Conservation (phyloP, 2,888 invertebrate genomes). For the Eupeodes luniger region DNA sequence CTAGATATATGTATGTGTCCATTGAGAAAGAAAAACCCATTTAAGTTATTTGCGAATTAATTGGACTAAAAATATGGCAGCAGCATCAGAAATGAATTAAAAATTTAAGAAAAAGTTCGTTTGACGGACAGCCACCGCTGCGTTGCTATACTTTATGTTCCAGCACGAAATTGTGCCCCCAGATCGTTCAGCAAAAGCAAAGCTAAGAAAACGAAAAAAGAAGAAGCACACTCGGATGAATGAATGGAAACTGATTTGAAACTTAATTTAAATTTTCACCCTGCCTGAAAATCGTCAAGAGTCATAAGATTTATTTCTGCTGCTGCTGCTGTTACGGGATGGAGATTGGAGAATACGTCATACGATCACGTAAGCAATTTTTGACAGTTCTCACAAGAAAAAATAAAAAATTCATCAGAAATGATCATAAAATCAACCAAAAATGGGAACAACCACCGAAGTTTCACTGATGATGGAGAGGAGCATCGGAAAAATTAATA, state of each 20-base stretch:
- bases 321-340: background rate
- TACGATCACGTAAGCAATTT: slow-evolving; percentile 43
- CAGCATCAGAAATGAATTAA: background rate
- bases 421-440: slow-evolving; percentile 25
- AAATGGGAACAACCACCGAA: slow-evolving; percentile 57
- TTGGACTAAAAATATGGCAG: slow-evolving; percentile 40
- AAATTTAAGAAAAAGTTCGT: slow-evolving; percentile 20
- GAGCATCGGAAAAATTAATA: slow-evolving; percentile 16
- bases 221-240: slow-evolving; percentile 49
- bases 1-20: background rate
- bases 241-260: slow-evolving; percentile 68
- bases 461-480: background rate
- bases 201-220: background rate
- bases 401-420: slow-evolving; percentile 35
- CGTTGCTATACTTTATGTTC: background rate
- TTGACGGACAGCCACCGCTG: slow-evolving; percentile 68
- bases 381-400: slow-evolving; percentile 60
- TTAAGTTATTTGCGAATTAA: slow-evolving; percentile 73
- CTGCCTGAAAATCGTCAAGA: background rate
- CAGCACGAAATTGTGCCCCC: slow-evolving; percentile 18
- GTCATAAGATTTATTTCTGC: background rate
- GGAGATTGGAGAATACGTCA: background rate
- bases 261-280: slow-evolving; percentile 72
- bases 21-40: slow-evolving; percentile 53
- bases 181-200: background rate